These are phyloP conservation scores for Corythaeola cristata DNA, from an alignment of 2,113 vertebrate species.

Conservation along the genomic window DNA sequence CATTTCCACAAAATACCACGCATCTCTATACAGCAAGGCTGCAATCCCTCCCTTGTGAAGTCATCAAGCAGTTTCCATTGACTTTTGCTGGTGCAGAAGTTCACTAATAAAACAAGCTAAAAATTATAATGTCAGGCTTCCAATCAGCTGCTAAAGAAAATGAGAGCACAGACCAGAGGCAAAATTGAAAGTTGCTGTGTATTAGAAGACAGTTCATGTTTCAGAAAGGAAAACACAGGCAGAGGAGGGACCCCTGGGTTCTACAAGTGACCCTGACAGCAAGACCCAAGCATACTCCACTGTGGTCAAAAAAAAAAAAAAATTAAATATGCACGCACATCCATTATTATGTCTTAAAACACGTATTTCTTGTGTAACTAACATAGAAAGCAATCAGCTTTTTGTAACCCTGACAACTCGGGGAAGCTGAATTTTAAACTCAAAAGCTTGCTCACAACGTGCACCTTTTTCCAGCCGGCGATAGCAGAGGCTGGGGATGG, in stretches of 20 bases:
- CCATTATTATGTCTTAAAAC: background rate
- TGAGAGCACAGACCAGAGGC: background rate
- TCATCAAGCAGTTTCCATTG: background rate
- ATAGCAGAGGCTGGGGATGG: background rate
- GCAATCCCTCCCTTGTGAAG: background rate
- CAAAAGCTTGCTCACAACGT: fast-evolving
- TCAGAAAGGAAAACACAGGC: background rate
- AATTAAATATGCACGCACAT: background rate
- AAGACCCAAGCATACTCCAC: background rate
- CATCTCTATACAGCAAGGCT: fast-evolving
- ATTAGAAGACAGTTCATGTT: background rate
- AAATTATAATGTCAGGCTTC: background rate
- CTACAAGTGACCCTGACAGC: background rate
- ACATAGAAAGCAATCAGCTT: background rate
- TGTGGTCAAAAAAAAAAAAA: too few relatives aligned
- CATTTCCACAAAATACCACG: background rate
- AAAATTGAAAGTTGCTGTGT: background rate
- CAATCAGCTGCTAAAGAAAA: background rate
- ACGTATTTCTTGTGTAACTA: background rate
- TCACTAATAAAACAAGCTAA: background rate
- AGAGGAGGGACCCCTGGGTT: background rate
- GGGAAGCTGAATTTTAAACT: background rate
- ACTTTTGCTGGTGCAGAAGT: background rate
- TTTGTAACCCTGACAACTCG: background rate
- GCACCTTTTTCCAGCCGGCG: background rate